These are phyloP conservation scores for Nephrotoma flavescens DNA, from an alignment of 2,888 invertebrate genomes.

Conservation along the genomic window DNA sequence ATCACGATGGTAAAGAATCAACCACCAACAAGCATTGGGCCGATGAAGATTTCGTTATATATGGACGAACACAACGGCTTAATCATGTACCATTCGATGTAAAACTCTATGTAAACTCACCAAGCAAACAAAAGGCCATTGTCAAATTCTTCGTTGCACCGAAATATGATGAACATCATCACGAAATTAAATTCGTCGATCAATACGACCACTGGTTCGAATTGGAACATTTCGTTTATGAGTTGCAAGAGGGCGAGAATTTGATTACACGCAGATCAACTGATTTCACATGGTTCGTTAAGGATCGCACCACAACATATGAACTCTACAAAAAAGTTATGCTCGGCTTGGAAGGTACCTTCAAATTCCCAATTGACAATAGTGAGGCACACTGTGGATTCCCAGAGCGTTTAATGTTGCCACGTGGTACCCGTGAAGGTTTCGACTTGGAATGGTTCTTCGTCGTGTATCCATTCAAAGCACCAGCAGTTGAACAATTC, in stretches of 20 bases:
- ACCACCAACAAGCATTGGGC: not conserved
- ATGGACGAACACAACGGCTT: conserved; percentile 44
- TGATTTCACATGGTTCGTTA: conserved; percentile 48
- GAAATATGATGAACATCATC: conserved; percentile 43
- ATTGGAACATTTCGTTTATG: conserved; percentile 47
- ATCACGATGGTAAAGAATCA: conserved; percentile 11
- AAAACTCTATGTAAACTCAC: conserved; percentile 39
- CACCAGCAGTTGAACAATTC: conserved; percentile 31
- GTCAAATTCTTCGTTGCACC: conserved; percentile 58
- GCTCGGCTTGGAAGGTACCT: conserved; percentile 33
- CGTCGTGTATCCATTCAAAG: conserved; percentile 38
- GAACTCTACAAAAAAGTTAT: conserved; percentile 35
- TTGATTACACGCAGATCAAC: conserved; percentile 40
- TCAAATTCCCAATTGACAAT: conserved; percentile 33
- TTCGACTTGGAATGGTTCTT: conserved; percentile 46
- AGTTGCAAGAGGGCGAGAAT: conserved; percentile 39
- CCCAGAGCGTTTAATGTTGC: conserved; percentile 46
- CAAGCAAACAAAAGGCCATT: conserved; percentile 42
- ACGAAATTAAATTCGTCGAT: conserved; percentile 37
- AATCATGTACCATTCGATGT: conserved; percentile 51
- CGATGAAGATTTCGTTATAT: conserved; percentile 21
- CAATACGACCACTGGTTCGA: conserved; percentile 52
- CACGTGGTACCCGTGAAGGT: conserved; percentile 47
- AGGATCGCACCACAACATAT: conserved; percentile 38
- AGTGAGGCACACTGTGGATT: conserved; percentile 39